Conservation (phyloP, 1,140 invertebrate genomes). For the Manduca sexta region DNA sequence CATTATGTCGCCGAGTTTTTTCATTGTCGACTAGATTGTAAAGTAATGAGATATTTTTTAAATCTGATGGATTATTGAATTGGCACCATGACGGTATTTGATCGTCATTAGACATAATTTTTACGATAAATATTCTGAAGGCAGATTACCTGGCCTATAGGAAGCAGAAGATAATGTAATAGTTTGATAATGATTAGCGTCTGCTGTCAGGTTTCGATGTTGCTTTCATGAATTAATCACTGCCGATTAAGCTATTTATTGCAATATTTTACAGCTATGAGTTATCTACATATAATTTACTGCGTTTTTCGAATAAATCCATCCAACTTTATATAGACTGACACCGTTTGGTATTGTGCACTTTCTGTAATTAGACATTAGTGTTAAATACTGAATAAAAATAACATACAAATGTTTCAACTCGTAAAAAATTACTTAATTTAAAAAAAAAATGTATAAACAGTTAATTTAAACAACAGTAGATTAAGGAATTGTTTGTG, state of each 20-base stretch:
- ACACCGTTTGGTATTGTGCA: conserved; percentile 68
- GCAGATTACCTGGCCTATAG: too few species aligned
- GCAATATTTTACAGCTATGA: neutral
- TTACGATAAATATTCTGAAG: too few species aligned
- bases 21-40: too few species aligned
- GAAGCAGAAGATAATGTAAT: too few species aligned
- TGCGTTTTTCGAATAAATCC: conserved; percentile 47
- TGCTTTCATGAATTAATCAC: too few species aligned
- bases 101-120: too few species aligned
- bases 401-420: conserved; percentile 3
- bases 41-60: too few species aligned
- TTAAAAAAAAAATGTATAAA: conserved; percentile 35
- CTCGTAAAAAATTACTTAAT: conserved; percentile 24
- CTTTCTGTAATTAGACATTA: conserved; percentile 61
- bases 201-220: too few species aligned
- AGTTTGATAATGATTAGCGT: too few species aligned
- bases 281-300: neutral
- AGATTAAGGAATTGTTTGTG: conserved; percentile 48
- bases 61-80: too few species aligned
- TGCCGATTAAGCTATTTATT: too few species aligned
- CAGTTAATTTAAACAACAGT: neutral
- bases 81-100: too few species aligned
- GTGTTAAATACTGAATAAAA: conserved; percentile 21
- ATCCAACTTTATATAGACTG: conserved; percentile 71
- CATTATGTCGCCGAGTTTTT: neutral